Evolutionary conservation across 2,888 invertebrate genomes (phyloP), one percentile per base, ranked within the genome.

Genomic region (Drosophila siamana): DNA sequence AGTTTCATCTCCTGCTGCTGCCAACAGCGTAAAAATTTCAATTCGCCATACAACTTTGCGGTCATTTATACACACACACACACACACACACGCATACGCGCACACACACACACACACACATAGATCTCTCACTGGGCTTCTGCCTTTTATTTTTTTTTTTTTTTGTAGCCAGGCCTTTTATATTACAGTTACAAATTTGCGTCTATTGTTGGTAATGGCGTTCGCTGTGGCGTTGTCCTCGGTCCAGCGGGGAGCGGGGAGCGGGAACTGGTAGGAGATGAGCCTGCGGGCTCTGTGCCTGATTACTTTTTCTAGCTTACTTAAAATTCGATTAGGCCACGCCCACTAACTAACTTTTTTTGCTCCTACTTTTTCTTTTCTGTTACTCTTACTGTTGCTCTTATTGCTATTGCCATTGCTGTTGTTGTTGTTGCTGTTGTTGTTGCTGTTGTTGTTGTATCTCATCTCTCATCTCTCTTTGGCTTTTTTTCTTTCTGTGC

Each of bases 281-380:
- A 48, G 74, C 76, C 74, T 74, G 66, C 74, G 70, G 70, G 57
- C 69, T 61, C 57, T 78, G 76, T 71, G 81, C 84, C 82, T 83
- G 82, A 83, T 83, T 83, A 83, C 86, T 86, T 83, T 81, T 86
- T 84, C 86, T 83, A 70, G 82, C 82, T 82, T 86, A 86, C 86
- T 82, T 82, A 82, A 82, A 82, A 82, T 86, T 85, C 82, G 82
- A 82, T 82, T 82, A 82, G 82, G 80, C 78, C 82, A 86, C 86
- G 86, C 86, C 86, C 85, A 80, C 82, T 83, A 86, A 86, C 82
- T 80, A 83, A 83, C 78, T 83, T 86, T 83, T 83, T 68, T 80
- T 44, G 26, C 33, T 44, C 48, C 52, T 59, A 22, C 36, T 46
- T 51, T 62, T 9, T 26, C 7, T 4, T 26, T 26, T 26, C 24